Conservation (phyloP, 1,140 invertebrate genomes). For the Leptopilina clavipes region DNA sequence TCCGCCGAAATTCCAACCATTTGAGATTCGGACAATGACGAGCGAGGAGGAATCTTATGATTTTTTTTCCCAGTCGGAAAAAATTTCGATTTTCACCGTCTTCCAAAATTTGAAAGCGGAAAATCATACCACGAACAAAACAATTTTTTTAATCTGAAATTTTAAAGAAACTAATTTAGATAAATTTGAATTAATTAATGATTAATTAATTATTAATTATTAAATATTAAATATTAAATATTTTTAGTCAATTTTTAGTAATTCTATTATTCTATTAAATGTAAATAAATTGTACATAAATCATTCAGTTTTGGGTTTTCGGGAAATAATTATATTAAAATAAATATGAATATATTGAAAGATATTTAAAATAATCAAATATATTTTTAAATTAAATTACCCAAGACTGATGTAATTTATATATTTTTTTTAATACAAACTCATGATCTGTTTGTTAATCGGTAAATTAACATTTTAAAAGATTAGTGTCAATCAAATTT, state of each 20-base stretch:
- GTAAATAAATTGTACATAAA: not conserved
- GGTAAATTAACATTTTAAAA: not conserved
- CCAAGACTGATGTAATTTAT: conserved; percentile 25
- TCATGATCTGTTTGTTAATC: not conserved
- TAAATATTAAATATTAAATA: no score
- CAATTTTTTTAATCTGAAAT: no score
- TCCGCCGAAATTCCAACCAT: conserved; percentile 69
- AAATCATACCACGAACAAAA: no score
- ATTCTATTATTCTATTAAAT: no score
- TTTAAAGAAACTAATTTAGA: no score
- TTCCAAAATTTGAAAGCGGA: not conserved
- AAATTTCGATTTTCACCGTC: not conserved
- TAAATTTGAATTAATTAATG: no score
- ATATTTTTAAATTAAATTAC: conserved; percentile 25
- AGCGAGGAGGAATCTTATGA: not conserved
- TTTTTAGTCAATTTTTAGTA: no score
- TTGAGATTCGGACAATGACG: conserved; percentile 9
- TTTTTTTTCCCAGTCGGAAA: not conserved
- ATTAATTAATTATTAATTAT: no score
- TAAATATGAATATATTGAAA: not conserved
- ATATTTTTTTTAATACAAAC: not conserved
- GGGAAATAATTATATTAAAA: no score
- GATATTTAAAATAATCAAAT: not conserved
- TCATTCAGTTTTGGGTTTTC: conserved; percentile 1
- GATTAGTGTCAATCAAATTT: not conserved